Conservation (phyloP, 2,888 invertebrate species). For the Ceramica pisi region DNA sequence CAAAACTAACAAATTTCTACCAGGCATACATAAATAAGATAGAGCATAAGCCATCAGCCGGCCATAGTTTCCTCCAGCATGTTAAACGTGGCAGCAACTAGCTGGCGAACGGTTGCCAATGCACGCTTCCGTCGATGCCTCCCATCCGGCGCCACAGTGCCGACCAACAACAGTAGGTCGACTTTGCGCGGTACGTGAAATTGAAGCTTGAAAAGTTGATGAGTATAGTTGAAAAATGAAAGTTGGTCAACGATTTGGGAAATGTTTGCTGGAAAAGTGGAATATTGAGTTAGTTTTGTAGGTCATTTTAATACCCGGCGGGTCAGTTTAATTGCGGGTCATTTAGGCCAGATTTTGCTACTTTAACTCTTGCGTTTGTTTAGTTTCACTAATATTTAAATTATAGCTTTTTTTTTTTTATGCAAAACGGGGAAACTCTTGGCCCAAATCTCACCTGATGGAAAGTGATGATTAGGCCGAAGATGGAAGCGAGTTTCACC, state of each 20-base stretch:
- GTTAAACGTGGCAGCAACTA: constrained; percentile 46
- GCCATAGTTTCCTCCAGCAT: constrained; percentile 30
- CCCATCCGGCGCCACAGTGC: constrained; percentile 28
- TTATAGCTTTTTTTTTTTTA: too few relatives aligned
- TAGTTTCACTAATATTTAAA: not conserved
- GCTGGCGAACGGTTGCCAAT: constrained; percentile 58
- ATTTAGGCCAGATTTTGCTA: too few relatives aligned
- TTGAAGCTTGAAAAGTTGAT: constrained; percentile 21
- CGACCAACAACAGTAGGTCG: constrained; percentile 34
- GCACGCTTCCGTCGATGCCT: constrained; percentile 65
- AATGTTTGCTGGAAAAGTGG: not conserved
- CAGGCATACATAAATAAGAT: not conserved
- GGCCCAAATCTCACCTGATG: too few relatives aligned
- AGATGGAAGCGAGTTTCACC: too few relatives aligned
- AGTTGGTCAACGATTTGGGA: not conserved
- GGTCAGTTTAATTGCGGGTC: too few relatives aligned
- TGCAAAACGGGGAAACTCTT: too few relatives aligned
- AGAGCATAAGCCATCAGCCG: not conserved
- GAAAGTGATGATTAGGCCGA: too few relatives aligned
- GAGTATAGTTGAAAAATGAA: not conserved
- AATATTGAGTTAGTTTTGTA: not conserved
- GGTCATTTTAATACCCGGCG: not conserved
- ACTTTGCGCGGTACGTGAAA: constrained; percentile 7
- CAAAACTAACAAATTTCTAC: not conserved
- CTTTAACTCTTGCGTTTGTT: too few relatives aligned